Evolutionary conservation across 2,888 invertebrate genomes (phyloP), one percentile per base, ranked within the genome.

Genomic region (Anorthoa munda): DNA sequence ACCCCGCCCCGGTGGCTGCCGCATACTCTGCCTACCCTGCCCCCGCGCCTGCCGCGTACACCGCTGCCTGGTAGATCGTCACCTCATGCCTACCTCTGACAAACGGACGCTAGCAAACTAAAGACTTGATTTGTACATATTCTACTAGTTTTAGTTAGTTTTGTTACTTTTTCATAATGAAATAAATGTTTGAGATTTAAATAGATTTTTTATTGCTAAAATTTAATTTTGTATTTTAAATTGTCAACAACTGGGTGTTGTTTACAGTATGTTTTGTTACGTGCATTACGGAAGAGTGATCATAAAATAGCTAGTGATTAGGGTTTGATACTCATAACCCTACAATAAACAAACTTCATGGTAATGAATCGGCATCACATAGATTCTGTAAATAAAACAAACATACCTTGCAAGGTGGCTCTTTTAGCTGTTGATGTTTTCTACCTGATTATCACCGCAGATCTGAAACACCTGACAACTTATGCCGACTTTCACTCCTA

Each of bases 91-190:
- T 31, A n/a, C 39, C 46, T 66, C 45, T 66, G 53, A 68, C n/a
- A 66, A 60, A 82, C 13, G 59, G 66, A 81, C 45, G 81, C 86
- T 66, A 88, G 89, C 96, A 89, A 96, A 93, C 92, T 97, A 46
- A 94, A 94, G 92, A 94, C 94, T 94, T 94, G 89, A 92, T 85
- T 92, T 72, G 94, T 94, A 39, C 39, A 94, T 85, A 94, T 94
- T 95, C 89, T 86, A 85, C 74, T 87, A 87, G 76, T 89, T 89
- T 89, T 88, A 39, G 39, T 39, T 39, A 39, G 31, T 39, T 39
- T 39, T 39, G 39, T 86, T 88, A 87, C 87, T 90, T 92, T 90
- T 88, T 89, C 79, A 79, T 85, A 86, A 85, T 61, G 51, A 75
- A 87, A 77, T 83, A 86, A 79, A 88, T 70, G 61, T 83, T 84